Conservation (phyloP, 1,140 invertebrate genomes). For the Magallana angulata region DNA sequence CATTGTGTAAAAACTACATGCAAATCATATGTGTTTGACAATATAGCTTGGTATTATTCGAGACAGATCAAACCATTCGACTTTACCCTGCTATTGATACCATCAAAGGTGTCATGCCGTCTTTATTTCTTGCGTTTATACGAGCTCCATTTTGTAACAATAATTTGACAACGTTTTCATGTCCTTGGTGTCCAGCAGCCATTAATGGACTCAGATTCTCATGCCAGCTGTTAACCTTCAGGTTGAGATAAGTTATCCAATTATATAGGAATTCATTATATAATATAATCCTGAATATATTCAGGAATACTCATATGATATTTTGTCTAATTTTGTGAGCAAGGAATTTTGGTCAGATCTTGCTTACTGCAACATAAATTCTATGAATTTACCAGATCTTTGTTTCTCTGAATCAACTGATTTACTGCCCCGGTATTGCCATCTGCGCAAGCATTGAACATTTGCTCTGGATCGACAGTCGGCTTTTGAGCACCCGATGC, state of each 20-base stretch:
- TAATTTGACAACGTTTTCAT: slow-evolving; percentile 54
- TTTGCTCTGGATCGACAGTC: slow-evolving; percentile 45
- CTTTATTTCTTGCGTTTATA: slow-evolving; percentile 51
- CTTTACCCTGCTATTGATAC: slow-evolving; percentile 58
- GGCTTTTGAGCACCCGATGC: background rate
- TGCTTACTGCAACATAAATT: too few relatives aligned
- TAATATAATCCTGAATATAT: too few relatives aligned
- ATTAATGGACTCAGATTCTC: slow-evolving; percentile 63
- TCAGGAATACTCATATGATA: too few relatives aligned
- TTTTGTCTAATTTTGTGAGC: too few relatives aligned
- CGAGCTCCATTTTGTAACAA: slow-evolving; percentile 59
- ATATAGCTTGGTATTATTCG: too few relatives aligned
- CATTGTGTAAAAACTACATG: too few relatives aligned
- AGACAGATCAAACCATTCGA: too few relatives aligned
- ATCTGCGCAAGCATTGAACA: slow-evolving; percentile 56
- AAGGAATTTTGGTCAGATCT: too few relatives aligned
- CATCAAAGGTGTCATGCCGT: slow-evolving; percentile 63
- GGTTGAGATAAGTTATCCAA: too few relatives aligned
- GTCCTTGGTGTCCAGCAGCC: slow-evolving; percentile 62
- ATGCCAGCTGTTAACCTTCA: slow-evolving; percentile 55
- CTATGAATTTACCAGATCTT: slow-evolving; percentile 54
- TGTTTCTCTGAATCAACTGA: slow-evolving; percentile 49
- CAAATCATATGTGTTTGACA: too few relatives aligned
- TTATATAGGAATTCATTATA: too few relatives aligned
- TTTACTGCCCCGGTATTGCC: slow-evolving; percentile 49